A percentile compares a stretch with the other conserved stretches of the same genome.
These are phyloP conservation scores for Rhyacophila brunnea DNA, from an alignment of 1,140 invertebrate genomes.

Conservation along the genomic window DNA sequence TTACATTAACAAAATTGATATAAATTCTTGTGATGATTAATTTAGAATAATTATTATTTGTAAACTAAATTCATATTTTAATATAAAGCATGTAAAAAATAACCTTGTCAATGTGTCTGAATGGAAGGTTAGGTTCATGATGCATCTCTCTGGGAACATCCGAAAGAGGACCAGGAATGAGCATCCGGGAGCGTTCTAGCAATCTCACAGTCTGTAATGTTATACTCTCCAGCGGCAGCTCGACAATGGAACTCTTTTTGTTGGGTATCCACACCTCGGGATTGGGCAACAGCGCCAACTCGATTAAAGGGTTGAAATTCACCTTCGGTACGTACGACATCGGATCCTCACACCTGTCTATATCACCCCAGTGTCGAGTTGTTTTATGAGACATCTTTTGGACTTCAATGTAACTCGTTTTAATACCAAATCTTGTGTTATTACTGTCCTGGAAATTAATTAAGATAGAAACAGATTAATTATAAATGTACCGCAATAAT, in stretches of 20 bases:
- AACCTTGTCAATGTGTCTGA: constrained; percentile 20
- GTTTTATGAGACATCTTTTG: neutral
- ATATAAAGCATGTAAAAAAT: too few relatives aligned
- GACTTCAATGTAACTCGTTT: too few relatives aligned
- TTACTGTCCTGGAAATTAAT: too few relatives aligned
- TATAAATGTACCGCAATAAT: too few relatives aligned
- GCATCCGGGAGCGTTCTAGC: constrained; percentile 5
- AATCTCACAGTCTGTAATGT: constrained; percentile 14
- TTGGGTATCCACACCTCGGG: neutral
- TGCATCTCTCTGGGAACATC: neutral
- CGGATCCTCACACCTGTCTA: constrained; percentile 44
- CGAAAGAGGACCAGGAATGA: too few relatives aligned
- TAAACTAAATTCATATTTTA: too few relatives aligned
- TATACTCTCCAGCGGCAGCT: constrained; percentile 14
- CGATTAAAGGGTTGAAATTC: constrained; percentile 53
- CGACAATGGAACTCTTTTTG: neutral
- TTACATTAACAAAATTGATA: too few relatives aligned
- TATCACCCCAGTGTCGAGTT: constrained; percentile 45
- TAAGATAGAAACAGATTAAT: too few relatives aligned
- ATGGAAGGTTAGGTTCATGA: constrained; percentile 17
- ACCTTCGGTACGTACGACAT: constrained; percentile 41
- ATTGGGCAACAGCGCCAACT: constrained; percentile 40
- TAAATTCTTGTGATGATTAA: too few relatives aligned
- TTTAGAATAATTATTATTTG: too few relatives aligned
- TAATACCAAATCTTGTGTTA: too few relatives aligned